Base-by-base conservation (phyloP, 2,113 vertebrate genomes). In the Trachemys scripta region DNA sequence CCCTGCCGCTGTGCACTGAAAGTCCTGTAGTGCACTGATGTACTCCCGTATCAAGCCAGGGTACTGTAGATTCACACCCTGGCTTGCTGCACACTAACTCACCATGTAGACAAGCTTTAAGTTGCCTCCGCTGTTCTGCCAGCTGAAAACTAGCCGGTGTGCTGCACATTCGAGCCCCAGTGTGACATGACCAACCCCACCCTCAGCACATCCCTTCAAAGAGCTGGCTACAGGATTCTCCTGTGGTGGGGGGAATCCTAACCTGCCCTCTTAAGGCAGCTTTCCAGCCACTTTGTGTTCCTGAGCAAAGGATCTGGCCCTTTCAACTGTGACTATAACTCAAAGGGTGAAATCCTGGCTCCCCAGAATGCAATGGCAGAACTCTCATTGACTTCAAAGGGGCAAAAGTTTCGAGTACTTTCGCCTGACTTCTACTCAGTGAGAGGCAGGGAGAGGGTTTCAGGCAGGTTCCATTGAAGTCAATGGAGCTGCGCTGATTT, bases 371-470 rank as follows among this genome's bases (percentile, higher is more conserved):
- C 5, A 57, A 29, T 3, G 45, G n/a, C n/a, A 88, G 88, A 62
- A 75, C 17, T 29, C 85, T 25, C 25, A 0, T 1, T 90, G 50
- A 17, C 1, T 2, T 54, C 20, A 8, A 2, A 4, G 8, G 9
- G 90, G 45, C 8, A 57, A 81, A 31, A 29, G 47, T 84, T 94
- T 90, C 51, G 92, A 78, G 17, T 17, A 14, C 93, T 94, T 76
- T 42, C 84, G 79, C 38, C 10, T 83, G 7, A 42, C 87, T 95
- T 95, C 54, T 27, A 35, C 17, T 7, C 31, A 35, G 62, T 31
- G 19, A n/a, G 80, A 95, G 38, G 0, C 0, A 14, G 90, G 42
- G 1, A 65, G 19, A 47, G 3, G 27, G 17, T 22, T 5, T 31
- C 54, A 89, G 88, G 69, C 85, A 45, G 42, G 69, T 35, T 79